Evolutionary conservation across 2,113 vertebrate genomes (phyloP).

Genomic region (Sardina pilchardus): DNA sequence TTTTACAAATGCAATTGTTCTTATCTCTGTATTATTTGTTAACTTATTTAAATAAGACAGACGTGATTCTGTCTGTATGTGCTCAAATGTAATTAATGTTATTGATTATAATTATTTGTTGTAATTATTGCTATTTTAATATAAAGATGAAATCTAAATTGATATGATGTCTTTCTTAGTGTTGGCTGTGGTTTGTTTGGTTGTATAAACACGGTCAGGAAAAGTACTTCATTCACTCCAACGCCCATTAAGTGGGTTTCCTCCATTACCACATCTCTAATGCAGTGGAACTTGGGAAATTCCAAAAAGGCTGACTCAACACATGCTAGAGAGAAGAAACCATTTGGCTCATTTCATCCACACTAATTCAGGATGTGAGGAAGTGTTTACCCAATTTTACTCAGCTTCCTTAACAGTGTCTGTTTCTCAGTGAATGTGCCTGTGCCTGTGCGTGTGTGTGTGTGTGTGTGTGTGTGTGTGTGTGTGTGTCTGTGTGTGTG

Average conservation of each 20-base stretch:
- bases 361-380: not conserved
- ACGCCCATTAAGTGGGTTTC: not conserved
- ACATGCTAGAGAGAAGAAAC: not conserved
- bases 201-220: not conserved
- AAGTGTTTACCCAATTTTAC: not conserved
- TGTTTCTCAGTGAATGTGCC: not conserved
- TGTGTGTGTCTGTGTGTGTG: slow-evolving; percentile 27
- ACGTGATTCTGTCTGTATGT: slow-evolving; percentile 46
- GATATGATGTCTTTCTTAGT: slow-evolving; percentile 31
- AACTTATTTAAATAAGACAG: slow-evolving; percentile 72
- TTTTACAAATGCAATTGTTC: slow-evolving; percentile 45
- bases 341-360: not conserved
- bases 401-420: not conserved
- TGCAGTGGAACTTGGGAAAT: not conserved
- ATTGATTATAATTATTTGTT: slow-evolving; percentile 67
- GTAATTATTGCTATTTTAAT: slow-evolving; percentile 78
- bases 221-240: not conserved
- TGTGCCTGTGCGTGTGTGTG: not conserved
- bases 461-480: slow-evolving; percentile 20
- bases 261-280: not conserved
- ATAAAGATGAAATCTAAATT: slow-evolving; percentile 66
- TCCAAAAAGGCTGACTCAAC: not conserved
- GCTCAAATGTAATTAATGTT: slow-evolving; percentile 69
- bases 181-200: not conserved
- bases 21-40: slow-evolving; percentile 66